These are phyloP conservation scores for Holothuria glaberrima DNA, from an alignment of 35 echinoderm and acorn worm genomes.

Conservation along the genomic window DNA sequence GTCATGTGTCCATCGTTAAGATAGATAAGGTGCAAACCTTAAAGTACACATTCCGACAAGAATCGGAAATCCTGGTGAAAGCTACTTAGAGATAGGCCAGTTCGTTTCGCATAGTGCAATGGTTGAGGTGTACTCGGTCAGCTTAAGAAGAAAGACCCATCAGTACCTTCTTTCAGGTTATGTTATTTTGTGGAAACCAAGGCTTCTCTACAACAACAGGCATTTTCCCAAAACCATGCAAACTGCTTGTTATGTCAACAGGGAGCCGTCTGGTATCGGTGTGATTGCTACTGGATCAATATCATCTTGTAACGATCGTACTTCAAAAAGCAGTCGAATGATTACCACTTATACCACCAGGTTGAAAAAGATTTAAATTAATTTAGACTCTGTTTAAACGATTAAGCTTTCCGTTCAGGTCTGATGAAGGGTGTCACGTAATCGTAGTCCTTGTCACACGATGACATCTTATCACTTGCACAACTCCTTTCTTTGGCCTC, in stretches of 20 bases:
- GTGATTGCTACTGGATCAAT: too few relatives aligned
- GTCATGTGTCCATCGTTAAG: too few relatives aligned
- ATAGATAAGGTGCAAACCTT: too few relatives aligned
- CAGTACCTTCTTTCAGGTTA: background rate
- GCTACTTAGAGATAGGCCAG: background rate
- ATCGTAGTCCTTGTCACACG: too few relatives aligned
- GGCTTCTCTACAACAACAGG: slow-evolving; percentile 37
- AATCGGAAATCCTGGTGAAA: background rate
- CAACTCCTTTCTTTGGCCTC: too few relatives aligned
- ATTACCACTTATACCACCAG: too few relatives aligned
- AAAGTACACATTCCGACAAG: background rate
- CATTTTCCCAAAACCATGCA: slow-evolving; percentile 12
- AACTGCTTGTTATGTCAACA: slow-evolving; percentile 21
- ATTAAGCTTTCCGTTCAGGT: background rate
- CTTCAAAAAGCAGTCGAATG: too few relatives aligned
- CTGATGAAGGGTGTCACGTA: background rate
- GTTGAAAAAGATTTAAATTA: background rate
- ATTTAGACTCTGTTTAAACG: slow-evolving; percentile 17
- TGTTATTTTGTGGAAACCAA: slow-evolving; percentile 43
- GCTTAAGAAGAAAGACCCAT: too few relatives aligned
- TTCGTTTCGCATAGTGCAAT: background rate
- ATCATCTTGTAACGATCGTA: too few relatives aligned
- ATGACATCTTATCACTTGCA: too few relatives aligned
- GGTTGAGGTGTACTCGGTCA: too few relatives aligned
- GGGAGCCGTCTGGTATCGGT: background rate